These are phyloP conservation scores for Rhinogobio ventralis DNA, from an alignment of 2,797 vertebrate genomes.

Conservation along the genomic window DNA sequence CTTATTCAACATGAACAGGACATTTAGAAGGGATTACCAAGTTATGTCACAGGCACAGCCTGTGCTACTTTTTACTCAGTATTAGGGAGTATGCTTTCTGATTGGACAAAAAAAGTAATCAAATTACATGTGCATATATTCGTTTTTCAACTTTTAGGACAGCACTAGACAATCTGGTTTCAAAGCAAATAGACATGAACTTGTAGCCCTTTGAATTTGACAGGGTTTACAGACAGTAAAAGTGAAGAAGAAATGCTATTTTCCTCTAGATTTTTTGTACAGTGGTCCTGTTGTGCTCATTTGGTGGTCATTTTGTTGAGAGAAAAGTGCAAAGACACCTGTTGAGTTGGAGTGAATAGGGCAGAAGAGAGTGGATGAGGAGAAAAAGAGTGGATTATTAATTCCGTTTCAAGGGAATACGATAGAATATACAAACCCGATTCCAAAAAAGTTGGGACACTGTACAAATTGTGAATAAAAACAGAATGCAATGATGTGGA, in stretches of 20 bases:
- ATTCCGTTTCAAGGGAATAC: not conserved
- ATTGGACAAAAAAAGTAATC: not conserved
- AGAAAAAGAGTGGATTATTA: not conserved
- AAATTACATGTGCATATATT: not conserved
- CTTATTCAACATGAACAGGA: too few relatives aligned
- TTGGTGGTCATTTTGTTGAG: not conserved
- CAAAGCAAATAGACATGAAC: not conserved
- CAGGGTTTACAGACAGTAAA: not conserved
- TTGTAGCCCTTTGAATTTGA: not conserved
- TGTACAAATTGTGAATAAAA: too few relatives aligned
- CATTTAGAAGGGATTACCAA: too few relatives aligned
- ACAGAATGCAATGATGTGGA: too few relatives aligned
- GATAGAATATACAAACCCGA: not conserved
- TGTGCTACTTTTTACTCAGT: not conserved
- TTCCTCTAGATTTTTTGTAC: not conserved
- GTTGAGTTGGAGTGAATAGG: not conserved
- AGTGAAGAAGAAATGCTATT: not conserved
- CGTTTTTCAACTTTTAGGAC: not conserved
- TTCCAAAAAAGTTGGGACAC: too few relatives aligned
- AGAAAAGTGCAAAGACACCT: not conserved
- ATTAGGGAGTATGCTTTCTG: not conserved
- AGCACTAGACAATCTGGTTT: not conserved
- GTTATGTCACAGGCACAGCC: too few relatives aligned
- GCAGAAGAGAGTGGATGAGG: not conserved
- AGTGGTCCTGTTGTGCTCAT: too few relatives aligned